These are phyloP conservation scores for Nomada goodeniana DNA, from an alignment of 2,888 invertebrate genomes.

Conservation along the genomic window DNA sequence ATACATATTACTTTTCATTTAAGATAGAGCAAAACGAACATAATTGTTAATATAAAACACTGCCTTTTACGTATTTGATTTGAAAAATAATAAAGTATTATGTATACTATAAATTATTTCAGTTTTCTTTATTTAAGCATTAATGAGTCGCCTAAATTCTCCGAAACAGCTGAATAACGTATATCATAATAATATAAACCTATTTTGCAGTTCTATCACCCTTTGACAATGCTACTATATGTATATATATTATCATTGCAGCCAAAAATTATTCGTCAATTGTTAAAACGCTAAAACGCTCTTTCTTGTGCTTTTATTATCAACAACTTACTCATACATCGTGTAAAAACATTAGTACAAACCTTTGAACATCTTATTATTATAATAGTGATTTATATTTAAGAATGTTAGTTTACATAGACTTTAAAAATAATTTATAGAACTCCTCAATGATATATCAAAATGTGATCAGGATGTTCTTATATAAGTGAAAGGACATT, in stretches of 20 bases:
- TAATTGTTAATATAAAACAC: slow-evolving; percentile 57
- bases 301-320: slow-evolving; percentile 33
- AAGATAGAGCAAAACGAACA: slow-evolving; percentile 41
- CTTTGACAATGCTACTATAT: neutral
- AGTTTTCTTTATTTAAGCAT: slow-evolving; percentile 36
- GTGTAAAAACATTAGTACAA: slow-evolving; percentile 44
- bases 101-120: slow-evolving; percentile 46
- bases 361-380: slow-evolving; percentile 3
- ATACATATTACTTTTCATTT: slow-evolving; percentile 60
- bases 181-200: too few relatives aligned
- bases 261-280: too few relatives aligned
- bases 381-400: neutral
- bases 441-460: neutral
- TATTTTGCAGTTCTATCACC: neutral
- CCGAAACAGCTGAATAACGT: neutral
- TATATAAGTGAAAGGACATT: slow-evolving; percentile 12
- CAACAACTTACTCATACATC: slow-evolving; percentile 35
- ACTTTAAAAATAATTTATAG: slow-evolving; percentile 19
- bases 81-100: slow-evolving; percentile 65
- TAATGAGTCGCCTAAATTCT: slow-evolving; percentile 17
- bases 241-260: neutral
- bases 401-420: slow-evolving; percentile 9
- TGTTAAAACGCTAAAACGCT: neutral
- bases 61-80: slow-evolving; percentile 64
- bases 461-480: neutral